A percentile compares a stretch with the other conserved stretches of the same genome.
Evolutionary conservation across 2,113 vertebrate genomes (phyloP).

Genomic region (Empidonax traillii): DNA sequence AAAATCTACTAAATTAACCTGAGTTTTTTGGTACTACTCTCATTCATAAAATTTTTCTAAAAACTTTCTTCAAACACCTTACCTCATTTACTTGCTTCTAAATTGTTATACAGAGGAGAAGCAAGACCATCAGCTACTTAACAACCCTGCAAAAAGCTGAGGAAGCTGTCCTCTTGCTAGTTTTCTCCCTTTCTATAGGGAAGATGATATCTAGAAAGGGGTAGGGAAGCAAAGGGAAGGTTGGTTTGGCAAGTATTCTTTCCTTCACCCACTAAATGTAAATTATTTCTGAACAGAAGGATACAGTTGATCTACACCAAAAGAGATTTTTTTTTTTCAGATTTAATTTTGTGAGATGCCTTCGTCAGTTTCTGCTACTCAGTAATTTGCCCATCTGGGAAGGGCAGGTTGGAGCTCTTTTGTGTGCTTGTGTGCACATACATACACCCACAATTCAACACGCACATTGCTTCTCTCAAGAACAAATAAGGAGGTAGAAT

Average conservation of each 20-base stretch:
- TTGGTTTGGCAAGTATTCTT: background rate
- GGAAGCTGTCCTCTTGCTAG: background rate
- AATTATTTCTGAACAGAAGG: background rate
- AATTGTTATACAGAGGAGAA: background rate
- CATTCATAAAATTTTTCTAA: constrained; percentile 18
- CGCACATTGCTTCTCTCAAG: fast-evolving
- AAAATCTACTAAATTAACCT: background rate
- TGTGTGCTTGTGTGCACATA: background rate
- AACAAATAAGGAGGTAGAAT: background rate
- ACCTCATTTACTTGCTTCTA: background rate
- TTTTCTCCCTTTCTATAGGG: background rate
- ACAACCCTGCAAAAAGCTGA: background rate
- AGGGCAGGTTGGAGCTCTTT: background rate
- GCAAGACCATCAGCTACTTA: background rate
- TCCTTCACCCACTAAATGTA: background rate
- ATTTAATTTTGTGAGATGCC: background rate
- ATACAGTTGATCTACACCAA: fast-evolving
- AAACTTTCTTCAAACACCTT: background rate
- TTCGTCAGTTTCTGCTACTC: background rate
- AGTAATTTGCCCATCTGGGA: background rate
- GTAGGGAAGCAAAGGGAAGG: background rate
- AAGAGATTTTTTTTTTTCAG: background rate
- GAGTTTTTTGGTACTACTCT: background rate
- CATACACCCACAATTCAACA: background rate
- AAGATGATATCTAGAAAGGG: background rate